Evolutionary conservation across 2,797 vertebrate genomes (phyloP), one percentile per base, ranked within the genome.

Genomic region (Lacerta bilineata): DNA sequence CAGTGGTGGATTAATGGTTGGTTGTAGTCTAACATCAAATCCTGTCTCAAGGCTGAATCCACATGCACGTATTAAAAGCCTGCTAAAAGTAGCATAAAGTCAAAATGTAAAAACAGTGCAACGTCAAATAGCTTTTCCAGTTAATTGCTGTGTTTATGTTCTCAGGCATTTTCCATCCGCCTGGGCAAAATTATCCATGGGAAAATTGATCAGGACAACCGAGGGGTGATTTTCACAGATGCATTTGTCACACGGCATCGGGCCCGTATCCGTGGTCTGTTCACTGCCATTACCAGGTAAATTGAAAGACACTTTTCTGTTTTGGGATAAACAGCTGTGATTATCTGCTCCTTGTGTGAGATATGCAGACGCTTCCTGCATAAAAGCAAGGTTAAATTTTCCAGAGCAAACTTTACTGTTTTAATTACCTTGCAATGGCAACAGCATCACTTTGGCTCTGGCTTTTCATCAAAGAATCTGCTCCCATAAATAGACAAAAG

Each of bases 221-320:
- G 92, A 87, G 98, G 98, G 9, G 96, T 99, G 80, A 98, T 99
- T 95, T 99, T 98, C 86, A 99, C 99, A 1, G 97, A 98, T 36
- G 97, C 98, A 5, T 99, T 98, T 90, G 97, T 99, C 41, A 96
- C 98, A 87, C 98, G 98, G 20, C 98, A 99, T 96, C 98, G 97
- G 95, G 98, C 99, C 50, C 97, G 98, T 25, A 98, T 99, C 89
- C 97, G 98, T 78, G 99, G 99, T 0, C 97, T 99, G 2, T 99
- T 99, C 96, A 98, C 98, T 83, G 98, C 98, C 0, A 95, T 99
- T 91, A 99, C 99, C 17, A 97, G 98, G 99, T 99, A 96, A 95
- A 86, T 36, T 36, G n/a, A 17, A 66, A 29, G 0, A 11, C 27
- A 7, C 86, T 9, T 55, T 92, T 11, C 1, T 13, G 2, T 0